Conservation (phyloP, 1,140 invertebrate species). For the Sitobion miscanthi region DNA sequence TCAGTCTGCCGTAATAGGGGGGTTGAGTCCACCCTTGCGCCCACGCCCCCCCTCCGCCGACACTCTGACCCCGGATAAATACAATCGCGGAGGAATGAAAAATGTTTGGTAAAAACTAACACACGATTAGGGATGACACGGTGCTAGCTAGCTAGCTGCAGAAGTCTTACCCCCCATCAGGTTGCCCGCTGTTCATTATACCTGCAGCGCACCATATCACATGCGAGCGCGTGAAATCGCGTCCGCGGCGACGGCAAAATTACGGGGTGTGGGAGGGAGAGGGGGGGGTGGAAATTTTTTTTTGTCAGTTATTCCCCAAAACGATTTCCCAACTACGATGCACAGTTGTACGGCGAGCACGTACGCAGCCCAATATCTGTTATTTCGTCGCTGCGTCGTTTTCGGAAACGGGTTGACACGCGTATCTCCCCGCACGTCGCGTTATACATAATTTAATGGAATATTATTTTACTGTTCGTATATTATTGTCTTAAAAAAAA, state of each 20-base stretch:
- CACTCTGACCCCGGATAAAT: not conserved
- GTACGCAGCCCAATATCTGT: not conserved
- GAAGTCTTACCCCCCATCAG: no score
- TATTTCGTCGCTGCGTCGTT: not conserved
- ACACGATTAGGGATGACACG: not conserved
- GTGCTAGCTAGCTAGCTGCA: no score
- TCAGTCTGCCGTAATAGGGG: no score
- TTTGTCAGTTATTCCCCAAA: not conserved
- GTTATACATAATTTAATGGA: not conserved
- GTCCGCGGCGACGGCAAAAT: not conserved
- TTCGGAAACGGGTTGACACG: not conserved
- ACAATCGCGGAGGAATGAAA: not conserved
- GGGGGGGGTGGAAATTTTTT: not conserved
- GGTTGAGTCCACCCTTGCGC: no score
- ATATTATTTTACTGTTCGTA: slow-evolving; percentile 2
- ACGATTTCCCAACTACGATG: not conserved
- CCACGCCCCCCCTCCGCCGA: no score
- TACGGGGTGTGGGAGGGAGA: no score
- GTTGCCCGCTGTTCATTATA: not conserved
- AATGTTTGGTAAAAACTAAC: not conserved
- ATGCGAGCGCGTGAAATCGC: not conserved
- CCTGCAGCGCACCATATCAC: not conserved
- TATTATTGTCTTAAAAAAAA: not conserved
- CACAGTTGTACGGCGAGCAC: not conserved
- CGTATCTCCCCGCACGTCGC: not conserved